Evolutionary conservation across 2,797 vertebrate species (phyloP).

Genomic region (Gymnothorax javanicus): DNA sequence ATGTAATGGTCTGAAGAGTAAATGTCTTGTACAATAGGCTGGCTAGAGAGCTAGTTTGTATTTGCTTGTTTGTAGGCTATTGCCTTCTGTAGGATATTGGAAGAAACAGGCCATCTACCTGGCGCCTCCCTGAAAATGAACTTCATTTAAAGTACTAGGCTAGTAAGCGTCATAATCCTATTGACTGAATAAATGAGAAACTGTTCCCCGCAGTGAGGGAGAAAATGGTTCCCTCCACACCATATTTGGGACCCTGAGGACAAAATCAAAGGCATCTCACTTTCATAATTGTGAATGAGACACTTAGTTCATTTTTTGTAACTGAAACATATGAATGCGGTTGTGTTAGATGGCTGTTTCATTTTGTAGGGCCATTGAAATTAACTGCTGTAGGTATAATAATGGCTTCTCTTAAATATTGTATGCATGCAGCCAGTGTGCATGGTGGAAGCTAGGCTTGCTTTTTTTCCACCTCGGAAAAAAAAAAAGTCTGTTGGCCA

Average conservation of each 20-base stretch:
- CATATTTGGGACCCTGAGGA: not conserved
- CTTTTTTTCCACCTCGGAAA: not conserved
- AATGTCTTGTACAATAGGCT: too few species aligned
- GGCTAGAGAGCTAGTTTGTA: too few species aligned
- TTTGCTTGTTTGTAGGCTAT: not conserved
- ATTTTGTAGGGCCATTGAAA: not conserved
- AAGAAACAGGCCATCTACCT: not conserved
- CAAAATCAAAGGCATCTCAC: not conserved
- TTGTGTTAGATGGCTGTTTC: not conserved
- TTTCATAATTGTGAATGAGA: not conserved
- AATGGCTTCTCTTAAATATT: not conserved
- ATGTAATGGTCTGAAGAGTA: too few species aligned
- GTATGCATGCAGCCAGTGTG: not conserved
- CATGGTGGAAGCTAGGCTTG: not conserved
- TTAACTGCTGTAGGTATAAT: not conserved
- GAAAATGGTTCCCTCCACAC: not conserved
- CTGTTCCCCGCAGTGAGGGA: not conserved
- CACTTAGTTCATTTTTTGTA: not conserved
- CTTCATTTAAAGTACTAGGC: not conserved
- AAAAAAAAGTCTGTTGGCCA: not conserved
- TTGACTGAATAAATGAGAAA: constrained; percentile 16
- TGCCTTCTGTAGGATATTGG: not conserved
- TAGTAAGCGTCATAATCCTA: constrained; percentile 4
- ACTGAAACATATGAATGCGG: not conserved
- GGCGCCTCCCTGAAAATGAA: not conserved